A percentile compares a stretch with the other conserved stretches of the same genome.
These are phyloP conservation scores for Seladonia tumulorum DNA, from an alignment of 2,888 invertebrate species.

Conservation along the genomic window DNA sequence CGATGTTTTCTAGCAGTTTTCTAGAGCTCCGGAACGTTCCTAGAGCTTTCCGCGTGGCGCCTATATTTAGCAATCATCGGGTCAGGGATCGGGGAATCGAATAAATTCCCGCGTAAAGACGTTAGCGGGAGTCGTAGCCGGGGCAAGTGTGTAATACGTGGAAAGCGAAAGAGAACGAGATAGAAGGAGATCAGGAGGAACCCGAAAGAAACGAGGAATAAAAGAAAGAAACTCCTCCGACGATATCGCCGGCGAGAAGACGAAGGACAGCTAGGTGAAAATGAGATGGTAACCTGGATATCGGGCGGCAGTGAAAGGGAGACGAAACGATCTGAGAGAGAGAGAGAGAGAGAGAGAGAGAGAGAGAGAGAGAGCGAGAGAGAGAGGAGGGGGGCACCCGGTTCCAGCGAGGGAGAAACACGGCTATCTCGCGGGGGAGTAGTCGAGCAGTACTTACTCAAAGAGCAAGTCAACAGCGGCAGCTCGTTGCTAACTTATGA, in stretches of 20 bases:
- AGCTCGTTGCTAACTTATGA: conserved; percentile 76
- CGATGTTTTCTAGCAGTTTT: too few relatives aligned
- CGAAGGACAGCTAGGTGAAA: conserved; percentile 50
- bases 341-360: conserved; percentile 27
- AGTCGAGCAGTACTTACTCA: conserved; percentile 70
- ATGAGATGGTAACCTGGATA: conserved; percentile 56
- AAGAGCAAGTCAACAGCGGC: conserved; percentile 74
- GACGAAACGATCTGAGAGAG: conserved; percentile 34
- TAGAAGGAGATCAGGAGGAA: neutral
- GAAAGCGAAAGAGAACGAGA: neutral
- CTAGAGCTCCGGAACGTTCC: neutral
- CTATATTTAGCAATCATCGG: neutral
- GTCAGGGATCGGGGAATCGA: neutral
- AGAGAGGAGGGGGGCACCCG: neutral
- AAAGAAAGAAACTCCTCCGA: conserved; percentile 8
- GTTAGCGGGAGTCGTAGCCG: neutral
- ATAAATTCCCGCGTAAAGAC: neutral
- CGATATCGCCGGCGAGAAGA: conserved; percentile 35
- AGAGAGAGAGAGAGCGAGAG: conserved; percentile 14
- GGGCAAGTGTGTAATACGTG: neutral
- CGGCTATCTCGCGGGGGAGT: conserved; percentile 70
- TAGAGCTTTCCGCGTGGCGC: neutral
- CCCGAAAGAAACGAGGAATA: neutral
- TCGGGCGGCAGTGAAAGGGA: conserved; percentile 42
- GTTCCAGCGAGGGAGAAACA: conserved; percentile 44